Evolutionary conservation across 1,140 invertebrate species (phyloP).

Genomic region (Platyscapa corneri): DNA sequence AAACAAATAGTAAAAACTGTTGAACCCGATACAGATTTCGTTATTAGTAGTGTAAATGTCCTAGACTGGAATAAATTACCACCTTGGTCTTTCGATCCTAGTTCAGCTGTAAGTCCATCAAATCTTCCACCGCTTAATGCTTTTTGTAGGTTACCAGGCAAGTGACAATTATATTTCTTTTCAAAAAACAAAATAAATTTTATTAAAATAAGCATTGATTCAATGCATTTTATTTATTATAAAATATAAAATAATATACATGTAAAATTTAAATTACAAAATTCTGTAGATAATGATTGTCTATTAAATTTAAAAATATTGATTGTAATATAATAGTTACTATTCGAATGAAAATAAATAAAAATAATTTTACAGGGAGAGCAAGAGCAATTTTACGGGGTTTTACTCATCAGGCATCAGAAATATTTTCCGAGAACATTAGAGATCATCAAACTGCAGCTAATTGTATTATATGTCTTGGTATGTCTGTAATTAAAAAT

Average conservation of each 20-base stretch:
- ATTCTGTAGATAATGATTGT: background rate
- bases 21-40: constrained; percentile 60
- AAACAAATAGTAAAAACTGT: constrained; percentile 52
- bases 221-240: no score
- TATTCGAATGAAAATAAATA: no score
- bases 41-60: constrained; percentile 63
- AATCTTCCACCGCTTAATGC: constrained; percentile 68
- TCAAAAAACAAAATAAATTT: background rate
- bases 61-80: constrained; percentile 60
- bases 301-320: background rate
- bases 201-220: background rate
- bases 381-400: constrained; percentile 65
- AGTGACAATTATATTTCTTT: background rate
- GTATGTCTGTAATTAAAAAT: constrained; percentile 66
- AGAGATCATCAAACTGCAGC: constrained; percentile 63
- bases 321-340: background rate
- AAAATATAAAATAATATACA: no score
- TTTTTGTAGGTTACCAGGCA: constrained; percentile 58
- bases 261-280: background rate
- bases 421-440: constrained; percentile 61
- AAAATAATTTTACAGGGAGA: constrained; percentile 27
- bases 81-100: constrained; percentile 63
- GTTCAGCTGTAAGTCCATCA: constrained; percentile 60
- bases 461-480: constrained; percentile 64
- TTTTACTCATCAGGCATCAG: constrained; percentile 62